Conservation (phyloP, 2,888 invertebrate genomes). For the Callimorpha dominula region DNA sequence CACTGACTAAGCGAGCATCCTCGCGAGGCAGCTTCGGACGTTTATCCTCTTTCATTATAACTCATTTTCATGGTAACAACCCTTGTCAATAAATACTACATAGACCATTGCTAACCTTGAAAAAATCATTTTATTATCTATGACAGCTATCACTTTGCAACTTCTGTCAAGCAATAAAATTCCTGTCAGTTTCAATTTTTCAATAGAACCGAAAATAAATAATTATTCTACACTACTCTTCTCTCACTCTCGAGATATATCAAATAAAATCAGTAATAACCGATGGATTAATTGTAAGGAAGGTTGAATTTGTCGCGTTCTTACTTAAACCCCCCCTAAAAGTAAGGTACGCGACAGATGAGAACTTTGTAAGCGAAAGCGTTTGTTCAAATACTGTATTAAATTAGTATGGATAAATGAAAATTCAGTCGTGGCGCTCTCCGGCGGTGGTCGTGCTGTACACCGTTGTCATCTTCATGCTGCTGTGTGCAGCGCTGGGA, state of each 20-base stretch:
- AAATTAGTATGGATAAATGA: slow-evolving; percentile 35
- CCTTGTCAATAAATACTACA: not conserved
- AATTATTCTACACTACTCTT: not conserved
- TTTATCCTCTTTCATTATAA: no score
- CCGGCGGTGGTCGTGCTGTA: slow-evolving; percentile 33
- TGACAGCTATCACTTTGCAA: not conserved
- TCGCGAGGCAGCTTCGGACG: no score
- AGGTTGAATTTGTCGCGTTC: not conserved
- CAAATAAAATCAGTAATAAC: not conserved
- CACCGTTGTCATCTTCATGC: slow-evolving; percentile 37
- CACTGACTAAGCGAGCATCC: no score
- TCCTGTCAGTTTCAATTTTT: not conserved
- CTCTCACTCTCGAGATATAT: not conserved
- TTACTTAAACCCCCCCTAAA: not conserved
- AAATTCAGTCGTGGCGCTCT: slow-evolving; percentile 14
- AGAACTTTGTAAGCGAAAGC: not conserved
- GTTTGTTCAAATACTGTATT: not conserved
- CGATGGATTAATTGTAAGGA: not conserved
- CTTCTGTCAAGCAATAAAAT: slow-evolving; percentile 11
- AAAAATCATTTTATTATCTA: not conserved
- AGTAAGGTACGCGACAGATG: not conserved
- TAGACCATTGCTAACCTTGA: slow-evolving; percentile 50
- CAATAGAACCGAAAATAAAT: not conserved
- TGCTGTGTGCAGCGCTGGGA: slow-evolving; percentile 38
- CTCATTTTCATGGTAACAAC: slow-evolving; percentile 39